Conservation (phyloP, 30 jellyfish, hydroid and myxozoan species). For the Morbakka virulenta region DNA sequence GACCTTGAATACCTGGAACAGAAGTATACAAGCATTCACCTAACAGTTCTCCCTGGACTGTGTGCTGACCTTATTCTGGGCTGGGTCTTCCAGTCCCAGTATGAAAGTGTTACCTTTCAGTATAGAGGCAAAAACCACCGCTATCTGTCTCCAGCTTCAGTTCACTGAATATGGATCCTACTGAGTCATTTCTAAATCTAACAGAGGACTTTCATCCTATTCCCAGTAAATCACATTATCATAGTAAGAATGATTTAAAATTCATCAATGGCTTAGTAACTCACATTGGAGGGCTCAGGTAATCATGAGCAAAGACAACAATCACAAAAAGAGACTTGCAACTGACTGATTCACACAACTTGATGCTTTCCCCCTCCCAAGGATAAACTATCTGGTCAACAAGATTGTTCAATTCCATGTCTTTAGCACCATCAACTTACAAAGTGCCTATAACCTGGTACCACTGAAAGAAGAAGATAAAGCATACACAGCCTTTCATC, state of each 20-base stretch:
- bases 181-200: slow-evolving; percentile 21
- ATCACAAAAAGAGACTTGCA: slow-evolving; percentile 30
- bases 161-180: slow-evolving; percentile 7
- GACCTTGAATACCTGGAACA: slow-evolving; percentile 2
- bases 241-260: slow-evolving; percentile 8
- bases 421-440: slow-evolving; percentile 44
- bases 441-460: slow-evolving; percentile 45
- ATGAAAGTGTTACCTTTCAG: not conserved
- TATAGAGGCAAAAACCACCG: not conserved
- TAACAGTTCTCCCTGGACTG: slow-evolving; percentile 3
- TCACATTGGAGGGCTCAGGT: slow-evolving; percentile 76
- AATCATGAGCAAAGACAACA: slow-evolving; percentile 13
- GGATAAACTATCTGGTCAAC: slow-evolving; percentile 34
- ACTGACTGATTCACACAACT: not conserved
- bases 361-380: slow-evolving; percentile 27
- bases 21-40: not conserved
- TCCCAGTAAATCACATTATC: slow-evolving; percentile 48
- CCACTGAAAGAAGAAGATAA: slow-evolving; percentile 38
- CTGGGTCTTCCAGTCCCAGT: not conserved
- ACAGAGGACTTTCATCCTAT: slow-evolving; percentile 43
- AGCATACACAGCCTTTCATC: slow-evolving; percentile 37
- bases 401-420: slow-evolving; percentile 11
- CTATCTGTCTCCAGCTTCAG: not conserved
- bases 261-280: slow-evolving; percentile 42
- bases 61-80: slow-evolving; percentile 16